A percentile compares a stretch with the other conserved stretches of the same genome.
phyloP scores from a whole-genome alignment of 1,140 invertebrate species.

The Marisa cornuarietis region DNA sequence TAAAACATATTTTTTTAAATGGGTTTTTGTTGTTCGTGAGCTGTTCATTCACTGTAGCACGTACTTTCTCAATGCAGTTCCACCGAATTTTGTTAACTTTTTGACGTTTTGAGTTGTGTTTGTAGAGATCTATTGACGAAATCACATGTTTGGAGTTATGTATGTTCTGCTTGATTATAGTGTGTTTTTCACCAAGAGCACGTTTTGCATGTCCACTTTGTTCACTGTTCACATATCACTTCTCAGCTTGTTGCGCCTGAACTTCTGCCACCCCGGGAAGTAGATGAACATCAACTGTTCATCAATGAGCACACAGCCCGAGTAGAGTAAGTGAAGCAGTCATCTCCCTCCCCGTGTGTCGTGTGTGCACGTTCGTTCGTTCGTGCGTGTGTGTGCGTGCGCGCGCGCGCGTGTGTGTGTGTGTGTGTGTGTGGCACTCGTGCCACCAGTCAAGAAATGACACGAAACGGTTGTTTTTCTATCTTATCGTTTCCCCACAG shows the following conservation, averaged over 20 bases:
- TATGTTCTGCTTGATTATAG: neutral
- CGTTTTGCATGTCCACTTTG: slow-evolving; percentile 8
- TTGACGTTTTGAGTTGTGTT: neutral
- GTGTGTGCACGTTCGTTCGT: neutral
- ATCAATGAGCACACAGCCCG: slow-evolving; percentile 51
- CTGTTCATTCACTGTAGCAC: too few species aligned
- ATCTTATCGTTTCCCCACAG: too few species aligned
- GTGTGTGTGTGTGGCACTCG: neutral
- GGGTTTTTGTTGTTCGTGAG: neutral
- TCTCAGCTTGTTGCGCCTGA: slow-evolving; percentile 55
- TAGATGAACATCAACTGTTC: slow-evolving; percentile 53
- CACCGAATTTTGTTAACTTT: too few species aligned
- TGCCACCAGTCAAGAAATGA: too few species aligned
- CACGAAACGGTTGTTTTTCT: too few species aligned
- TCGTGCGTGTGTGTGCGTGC: neutral
- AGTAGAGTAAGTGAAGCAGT: slow-evolving; percentile 57
- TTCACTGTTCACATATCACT: slow-evolving; percentile 18
- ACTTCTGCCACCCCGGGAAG: slow-evolving; percentile 48
- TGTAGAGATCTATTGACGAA: neutral
- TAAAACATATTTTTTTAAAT: too few species aligned
- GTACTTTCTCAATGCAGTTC: too few species aligned
- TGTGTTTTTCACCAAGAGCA: neutral
- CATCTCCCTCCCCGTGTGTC: neutral
- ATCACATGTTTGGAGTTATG: neutral
- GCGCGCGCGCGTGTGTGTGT: neutral